A percentile compares a stretch with the other conserved stretches of the same genome.
phyloP scores from a whole-genome alignment of 2,888 invertebrate species.

The Steinernema hermaphroditum region DNA sequence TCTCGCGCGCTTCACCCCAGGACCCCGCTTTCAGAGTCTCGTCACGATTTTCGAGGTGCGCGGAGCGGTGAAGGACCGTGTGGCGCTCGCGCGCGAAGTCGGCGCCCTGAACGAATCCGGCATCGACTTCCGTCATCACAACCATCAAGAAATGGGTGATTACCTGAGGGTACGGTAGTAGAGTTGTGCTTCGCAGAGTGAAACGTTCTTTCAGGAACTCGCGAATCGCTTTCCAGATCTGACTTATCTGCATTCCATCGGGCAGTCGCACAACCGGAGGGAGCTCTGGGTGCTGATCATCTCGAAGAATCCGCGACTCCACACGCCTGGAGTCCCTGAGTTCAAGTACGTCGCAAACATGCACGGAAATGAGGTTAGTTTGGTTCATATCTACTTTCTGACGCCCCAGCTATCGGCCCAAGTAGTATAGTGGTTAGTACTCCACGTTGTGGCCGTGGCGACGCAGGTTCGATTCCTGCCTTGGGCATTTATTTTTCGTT shows the following conservation, averaged over 20 bases:
- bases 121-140: conserved; percentile 43
- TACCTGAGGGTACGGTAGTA: conserved; percentile 34
- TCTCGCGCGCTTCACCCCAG: not conserved
- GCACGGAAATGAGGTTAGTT: conserved; percentile 85
- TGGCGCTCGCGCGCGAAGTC: not conserved
- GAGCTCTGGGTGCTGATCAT: conserved; percentile 88
- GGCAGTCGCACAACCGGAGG: conserved; percentile 81
- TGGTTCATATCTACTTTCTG: not conserved
- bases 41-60: conserved; percentile 3
- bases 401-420: not conserved
- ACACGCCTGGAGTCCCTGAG: conserved; percentile 82
- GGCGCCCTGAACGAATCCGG: conserved; percentile 33
- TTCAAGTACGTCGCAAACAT: conserved; percentile 92
- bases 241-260: conserved; percentile 72
- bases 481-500: not conserved
- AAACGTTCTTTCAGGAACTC: conserved; percentile 40
- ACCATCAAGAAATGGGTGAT: conserved; percentile 45
- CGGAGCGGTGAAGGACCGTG: conserved; percentile 9
- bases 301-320: conserved; percentile 78
- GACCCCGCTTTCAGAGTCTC: not conserved
- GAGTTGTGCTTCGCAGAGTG: not conserved
- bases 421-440: conserved; percentile 25
- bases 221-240: conserved; percentile 61
- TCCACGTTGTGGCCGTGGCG: conserved; percentile 1
- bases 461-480: conserved; percentile 16